Conservation (phyloP, 2,797 vertebrate genomes). For the Gymnothorax reevesii region DNA sequence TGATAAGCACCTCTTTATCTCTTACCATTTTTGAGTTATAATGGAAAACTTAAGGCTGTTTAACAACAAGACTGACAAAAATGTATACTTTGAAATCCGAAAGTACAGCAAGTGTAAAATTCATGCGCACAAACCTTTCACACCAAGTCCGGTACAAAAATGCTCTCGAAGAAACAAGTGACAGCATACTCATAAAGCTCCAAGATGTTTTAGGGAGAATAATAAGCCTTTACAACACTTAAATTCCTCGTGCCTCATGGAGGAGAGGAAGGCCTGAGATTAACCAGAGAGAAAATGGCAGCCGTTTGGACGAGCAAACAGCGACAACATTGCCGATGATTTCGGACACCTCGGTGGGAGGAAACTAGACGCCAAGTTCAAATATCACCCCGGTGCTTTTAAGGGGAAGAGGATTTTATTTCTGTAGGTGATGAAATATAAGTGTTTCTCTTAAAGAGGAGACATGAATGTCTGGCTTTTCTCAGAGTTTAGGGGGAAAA, state of each 20-base stretch:
- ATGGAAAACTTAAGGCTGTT: too few relatives aligned
- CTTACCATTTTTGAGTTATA: too few relatives aligned
- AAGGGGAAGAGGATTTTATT: background rate
- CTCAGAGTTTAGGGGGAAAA: background rate
- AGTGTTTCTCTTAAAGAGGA: background rate
- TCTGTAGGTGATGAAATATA: background rate
- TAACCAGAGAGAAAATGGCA: background rate
- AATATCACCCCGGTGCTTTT: background rate
- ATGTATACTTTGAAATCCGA: too few relatives aligned
- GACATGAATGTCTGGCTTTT: background rate
- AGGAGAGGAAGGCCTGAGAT: background rate
- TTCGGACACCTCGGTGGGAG: background rate
- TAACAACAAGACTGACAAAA: too few relatives aligned
- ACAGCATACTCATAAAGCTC: background rate
- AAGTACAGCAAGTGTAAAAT: too few relatives aligned
- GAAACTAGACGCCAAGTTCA: background rate
- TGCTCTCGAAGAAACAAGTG: too few relatives aligned
- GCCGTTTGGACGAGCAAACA: background rate
- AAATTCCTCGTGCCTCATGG: background rate
- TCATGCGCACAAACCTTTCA: too few relatives aligned
- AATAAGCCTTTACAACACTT: background rate
- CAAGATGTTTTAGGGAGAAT: background rate
- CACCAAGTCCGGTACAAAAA: too few relatives aligned
- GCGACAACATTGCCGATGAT: background rate
- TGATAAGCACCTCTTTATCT: too few relatives aligned